Percentiles rank a stretch among this genome's conserved stretches.
These are phyloP conservation scores for Corbicula japonica DNA, from an alignment of 2,888 invertebrate species.

Conservation along the genomic window DNA sequence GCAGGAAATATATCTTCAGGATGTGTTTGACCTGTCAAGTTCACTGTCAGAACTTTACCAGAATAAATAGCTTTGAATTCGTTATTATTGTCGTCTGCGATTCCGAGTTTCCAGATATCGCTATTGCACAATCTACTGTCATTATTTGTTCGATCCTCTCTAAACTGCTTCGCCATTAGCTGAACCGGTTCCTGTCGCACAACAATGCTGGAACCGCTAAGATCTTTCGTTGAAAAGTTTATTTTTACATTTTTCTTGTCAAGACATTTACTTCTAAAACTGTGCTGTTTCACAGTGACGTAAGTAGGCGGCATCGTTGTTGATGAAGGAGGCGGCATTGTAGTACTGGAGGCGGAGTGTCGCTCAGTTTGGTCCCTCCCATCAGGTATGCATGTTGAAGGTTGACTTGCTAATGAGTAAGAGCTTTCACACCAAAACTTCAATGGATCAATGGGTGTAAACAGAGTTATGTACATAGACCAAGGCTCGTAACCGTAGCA, in stretches of 20 bases:
- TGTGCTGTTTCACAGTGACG: constrained; percentile 41
- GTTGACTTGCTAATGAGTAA: constrained; percentile 13
- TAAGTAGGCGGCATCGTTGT: constrained; percentile 32
- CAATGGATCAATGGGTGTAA: constrained; percentile 18
- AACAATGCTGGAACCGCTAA: constrained; percentile 43
- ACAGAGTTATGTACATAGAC: constrained; percentile 32
- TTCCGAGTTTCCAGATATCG: constrained; percentile 58
- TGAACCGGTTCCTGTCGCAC: constrained; percentile 7
- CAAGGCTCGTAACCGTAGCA: constrained; percentile 61
- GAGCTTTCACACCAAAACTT: constrained; percentile 42
- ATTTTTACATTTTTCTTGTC: constrained; percentile 56
- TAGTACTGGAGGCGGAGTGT: not conserved
- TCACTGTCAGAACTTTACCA: constrained; percentile 31
- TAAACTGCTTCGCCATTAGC: not conserved
- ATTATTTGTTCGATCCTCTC: not conserved
- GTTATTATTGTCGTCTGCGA: constrained; percentile 45
- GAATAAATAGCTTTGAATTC: constrained; percentile 53
- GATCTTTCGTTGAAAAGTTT: constrained; percentile 19
- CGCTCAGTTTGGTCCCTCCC: not conserved
- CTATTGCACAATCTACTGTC: constrained; percentile 39
- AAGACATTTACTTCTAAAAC: constrained; percentile 45
- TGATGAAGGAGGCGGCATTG: constrained; percentile 4
- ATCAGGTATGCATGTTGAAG: constrained; percentile 6
- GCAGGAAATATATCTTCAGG: constrained; percentile 43
- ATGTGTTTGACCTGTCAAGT: constrained; percentile 28